Evolutionary conservation across 2,797 vertebrate species (phyloP), one percentile per base, ranked within the genome.

Genomic region (Crocodylus rhombifer): DNA sequence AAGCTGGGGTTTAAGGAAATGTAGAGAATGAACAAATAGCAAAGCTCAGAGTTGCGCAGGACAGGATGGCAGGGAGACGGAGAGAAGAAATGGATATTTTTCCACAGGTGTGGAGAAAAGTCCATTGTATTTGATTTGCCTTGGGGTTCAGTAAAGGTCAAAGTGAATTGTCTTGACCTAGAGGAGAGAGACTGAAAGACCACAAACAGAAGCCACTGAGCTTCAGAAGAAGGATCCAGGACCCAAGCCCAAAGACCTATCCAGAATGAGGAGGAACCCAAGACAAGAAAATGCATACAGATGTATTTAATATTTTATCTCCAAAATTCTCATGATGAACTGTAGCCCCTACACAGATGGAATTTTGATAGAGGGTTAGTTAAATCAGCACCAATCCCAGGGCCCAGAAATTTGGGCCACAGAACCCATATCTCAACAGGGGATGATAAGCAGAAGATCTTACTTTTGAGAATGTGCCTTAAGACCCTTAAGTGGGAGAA

Each of bases 1-100:
- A 79, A 79, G 74, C 58, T 67, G 84, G 89, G 84, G 42, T 91
- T 78, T 64, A 58, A 61, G 28, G 74, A 30, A 60, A 30, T 30
- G 42, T 16, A 4, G 2, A 33, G 42, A 20, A 56, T 81, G 77
- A 55, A 57, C 1, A 51, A 51, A 51, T 9, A 10, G 10, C 42
- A 51, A 51, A 9, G 64, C 74, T 79, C 65, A 82, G 65, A 89
- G 74, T 36, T 62, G 14, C 57, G 23, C 56, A 21, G 51, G 64
- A 56, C 69, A 14, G 17, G 1, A 33, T 58, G 61, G 30, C 76
- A 0, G 42, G 81, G 30, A 84, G 58, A 30, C 64, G 21, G 4
- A 36, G 33, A 36, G 33, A 36, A 30, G 14, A 69, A n/a, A 18
- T 0, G 1, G 63, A n/a, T 4, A 1, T 55, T 74, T 58, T 5